These are phyloP conservation scores for Ennomos erosarius DNA, from an alignment of 2,888 invertebrate genomes.

Conservation along the genomic window DNA sequence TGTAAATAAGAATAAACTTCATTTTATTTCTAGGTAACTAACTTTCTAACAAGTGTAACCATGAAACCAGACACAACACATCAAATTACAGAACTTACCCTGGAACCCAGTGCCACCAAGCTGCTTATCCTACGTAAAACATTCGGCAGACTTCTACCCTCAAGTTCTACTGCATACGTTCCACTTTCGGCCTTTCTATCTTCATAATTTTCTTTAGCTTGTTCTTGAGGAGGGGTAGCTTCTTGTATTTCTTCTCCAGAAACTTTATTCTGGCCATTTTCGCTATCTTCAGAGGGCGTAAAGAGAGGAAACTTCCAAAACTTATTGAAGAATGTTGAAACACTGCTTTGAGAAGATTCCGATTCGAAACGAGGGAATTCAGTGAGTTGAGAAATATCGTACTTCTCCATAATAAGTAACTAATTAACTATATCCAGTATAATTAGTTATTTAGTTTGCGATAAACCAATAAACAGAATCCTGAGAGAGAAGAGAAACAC, in stretches of 20 bases:
- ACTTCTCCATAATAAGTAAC: conserved; percentile 67
- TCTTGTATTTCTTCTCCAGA: conserved; percentile 51
- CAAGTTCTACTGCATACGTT: conserved; percentile 84
- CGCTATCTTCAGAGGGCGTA: conserved; percentile 68
- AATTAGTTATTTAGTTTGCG: too few relatives aligned
- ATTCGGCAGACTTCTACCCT: conserved; percentile 93
- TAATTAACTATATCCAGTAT: too few relatives aligned
- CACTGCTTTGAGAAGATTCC: conserved; percentile 90
- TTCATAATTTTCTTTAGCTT: conserved; percentile 56
- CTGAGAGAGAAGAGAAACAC: too few relatives aligned
- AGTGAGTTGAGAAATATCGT: conserved; percentile 77
- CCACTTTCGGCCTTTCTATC: conserved; percentile 66
- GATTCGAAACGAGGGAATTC: conserved; percentile 88
- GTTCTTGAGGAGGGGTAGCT: conserved; percentile 50
- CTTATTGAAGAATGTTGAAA: conserved; percentile 90
- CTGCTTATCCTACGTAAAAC: conserved; percentile 95
- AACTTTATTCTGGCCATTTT: conserved; percentile 55
- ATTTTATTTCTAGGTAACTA: too few relatives aligned
- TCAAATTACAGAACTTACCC: conserved; percentile 82
- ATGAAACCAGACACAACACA: too few relatives aligned
- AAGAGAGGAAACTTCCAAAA: conserved; percentile 89
- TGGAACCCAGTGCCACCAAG: conserved; percentile 92
- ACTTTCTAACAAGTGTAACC: too few relatives aligned
- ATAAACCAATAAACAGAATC: too few relatives aligned
- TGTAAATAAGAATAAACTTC: too few relatives aligned